Evolutionary conservation across 2,888 invertebrate genomes (phyloP), one percentile per base, ranked within the genome.

Genomic region (Nemoura dubitans): DNA sequence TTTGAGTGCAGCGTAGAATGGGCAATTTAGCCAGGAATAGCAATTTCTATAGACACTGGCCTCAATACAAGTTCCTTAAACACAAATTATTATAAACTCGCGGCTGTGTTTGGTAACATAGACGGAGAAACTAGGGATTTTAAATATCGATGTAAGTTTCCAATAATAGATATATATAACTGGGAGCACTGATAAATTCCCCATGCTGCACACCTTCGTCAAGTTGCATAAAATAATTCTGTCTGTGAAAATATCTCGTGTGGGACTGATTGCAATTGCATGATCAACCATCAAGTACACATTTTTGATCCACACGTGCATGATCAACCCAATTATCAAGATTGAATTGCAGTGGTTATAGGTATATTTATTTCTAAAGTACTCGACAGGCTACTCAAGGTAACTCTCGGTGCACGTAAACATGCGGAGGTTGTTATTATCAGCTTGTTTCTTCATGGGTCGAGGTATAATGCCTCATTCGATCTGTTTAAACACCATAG

Each of bases 271-370:
- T 59, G 59, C 59, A 59, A 59, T 59, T 59, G 59, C 28, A 78
- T 78, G 28, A 78, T 26, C 28, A 78, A 26, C 6, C 78, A 5
- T 26, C 25, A 28, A 78, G 78, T 78, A n/a, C 78, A 59, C 78
- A 59, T 78, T 28, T 78, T 78, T 26, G 78, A 78, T 78, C 7
- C 78, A 78, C 25, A 78, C 78, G 78, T 78, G 78, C 78, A 78
- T 78, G 78, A 78, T 78, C 78, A 78, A 27, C 26, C 78, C 28
- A 78, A 78, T 78, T 78, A 78, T 28, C 28, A 25, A 7, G 59
- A 59, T 59, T 59, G 59, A 21, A 59, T 21, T 36, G 36, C 14
- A 59, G 59, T 59, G 59, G 59, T 36, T 36, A 59, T 7, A n/a
- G n/a, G n/a, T n/a, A 21, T 59, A 59, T 59, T 59, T 59, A 59